phyloP scores from a whole-genome alignment of 2,797 vertebrate species.

The Oreonectes daqikongensis region DNA sequence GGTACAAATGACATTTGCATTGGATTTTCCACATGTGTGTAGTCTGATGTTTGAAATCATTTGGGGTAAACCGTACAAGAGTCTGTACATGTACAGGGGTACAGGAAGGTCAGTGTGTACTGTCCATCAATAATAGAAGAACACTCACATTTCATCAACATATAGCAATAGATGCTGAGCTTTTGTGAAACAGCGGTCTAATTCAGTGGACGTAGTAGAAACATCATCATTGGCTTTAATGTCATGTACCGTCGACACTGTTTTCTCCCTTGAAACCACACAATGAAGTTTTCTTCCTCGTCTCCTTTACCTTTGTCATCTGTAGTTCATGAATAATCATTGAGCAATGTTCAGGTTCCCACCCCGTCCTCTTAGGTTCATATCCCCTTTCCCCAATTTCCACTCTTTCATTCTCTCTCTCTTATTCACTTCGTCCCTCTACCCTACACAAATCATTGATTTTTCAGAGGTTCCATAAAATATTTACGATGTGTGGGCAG shows the following conservation, averaged over 20 bases:
- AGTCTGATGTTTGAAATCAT: not conserved
- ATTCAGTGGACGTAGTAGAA: not conserved
- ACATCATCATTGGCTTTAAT: not conserved
- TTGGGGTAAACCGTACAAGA: not conserved
- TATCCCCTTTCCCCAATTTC: not conserved
- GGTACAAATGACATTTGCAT: too few species aligned
- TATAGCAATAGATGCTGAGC: not conserved
- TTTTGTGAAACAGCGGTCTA: not conserved
- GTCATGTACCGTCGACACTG: not conserved
- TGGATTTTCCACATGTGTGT: not conserved
- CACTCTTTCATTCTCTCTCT: constrained; percentile 29
- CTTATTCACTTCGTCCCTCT: constrained; percentile 36
- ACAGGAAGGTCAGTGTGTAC: not conserved
- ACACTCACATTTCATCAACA: not conserved
- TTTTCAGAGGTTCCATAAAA: constrained; percentile 76
- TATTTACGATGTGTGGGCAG: constrained; percentile 78
- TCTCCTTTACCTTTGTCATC: constrained; percentile 33
- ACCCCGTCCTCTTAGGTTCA: constrained; percentile 48
- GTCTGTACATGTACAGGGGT: not conserved
- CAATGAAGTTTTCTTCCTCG: not conserved
- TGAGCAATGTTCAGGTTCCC: constrained; percentile 32
- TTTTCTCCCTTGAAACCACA: constrained; percentile 5
- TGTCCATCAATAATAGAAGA: constrained; percentile 6
- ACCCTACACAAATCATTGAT: constrained; percentile 71
- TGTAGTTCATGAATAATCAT: constrained; percentile 61